Evolutionary conservation across 2,797 vertebrate genomes (phyloP).

Genomic region (Spinibarbus caldwelli): DNA sequence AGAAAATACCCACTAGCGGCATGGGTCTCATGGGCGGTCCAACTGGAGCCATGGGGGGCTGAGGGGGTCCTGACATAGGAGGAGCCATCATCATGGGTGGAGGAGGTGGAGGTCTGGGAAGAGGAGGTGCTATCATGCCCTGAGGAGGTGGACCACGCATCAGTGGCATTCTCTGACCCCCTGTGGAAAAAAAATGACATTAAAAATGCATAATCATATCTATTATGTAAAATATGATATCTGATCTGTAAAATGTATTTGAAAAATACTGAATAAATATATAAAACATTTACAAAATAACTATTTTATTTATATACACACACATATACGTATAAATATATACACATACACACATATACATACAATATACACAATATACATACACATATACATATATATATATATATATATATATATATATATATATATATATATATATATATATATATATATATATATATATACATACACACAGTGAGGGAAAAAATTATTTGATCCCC

Average conservation of each 20-base stretch:
- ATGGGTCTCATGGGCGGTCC: conserved; percentile 73
- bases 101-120: conserved; percentile 87
- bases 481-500: no score
- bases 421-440: no score
- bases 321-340: no score
- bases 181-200: conserved; percentile 59
- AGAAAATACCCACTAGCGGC: conserved; percentile 65
- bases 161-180: conserved; percentile 78
- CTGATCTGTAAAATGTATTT: no score
- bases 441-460: no score
- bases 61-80: conserved; percentile 77
- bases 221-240: neutral
- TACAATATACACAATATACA: no score
- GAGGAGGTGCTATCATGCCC: conserved; percentile 82
- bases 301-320: no score
- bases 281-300: neutral
- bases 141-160: conserved; percentile 85
- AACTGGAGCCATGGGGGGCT: conserved; percentile 68
- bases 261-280: neutral
- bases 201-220: neutral
- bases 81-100: conserved; percentile 89
- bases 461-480: no score
- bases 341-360: no score
- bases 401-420: no score
- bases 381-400: no score